A percentile compares a stretch with the other conserved stretches of the same genome.
phyloP scores from a whole-genome alignment of 2,888 invertebrate genomes.

The Endotricha flammealis region DNA sequence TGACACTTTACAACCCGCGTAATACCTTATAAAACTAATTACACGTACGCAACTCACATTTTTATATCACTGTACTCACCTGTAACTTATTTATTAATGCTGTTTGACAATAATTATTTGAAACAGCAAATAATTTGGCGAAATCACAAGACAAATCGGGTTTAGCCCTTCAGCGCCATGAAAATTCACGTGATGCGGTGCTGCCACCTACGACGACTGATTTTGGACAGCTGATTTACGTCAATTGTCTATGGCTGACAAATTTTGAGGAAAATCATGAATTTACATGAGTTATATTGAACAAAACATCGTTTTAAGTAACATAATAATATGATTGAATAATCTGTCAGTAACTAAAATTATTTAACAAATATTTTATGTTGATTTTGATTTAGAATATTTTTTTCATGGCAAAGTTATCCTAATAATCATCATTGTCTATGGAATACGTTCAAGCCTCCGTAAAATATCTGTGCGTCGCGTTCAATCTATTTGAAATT shows the following conservation, averaged over 20 bases:
- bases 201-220: constrained; percentile 75
- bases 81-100: constrained; percentile 65
- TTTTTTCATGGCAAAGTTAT: no score
- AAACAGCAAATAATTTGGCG: constrained; percentile 74
- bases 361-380: no score
- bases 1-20: constrained; percentile 69
- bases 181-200: constrained; percentile 82
- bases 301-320: no score
- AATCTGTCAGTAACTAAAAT: no score
- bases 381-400: no score
- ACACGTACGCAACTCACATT: constrained; percentile 23
- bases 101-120: constrained; percentile 65
- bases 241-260: constrained; percentile 69
- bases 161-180: constrained; percentile 78
- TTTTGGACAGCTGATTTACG: constrained; percentile 76
- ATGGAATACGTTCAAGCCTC: no score
- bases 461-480: no score
- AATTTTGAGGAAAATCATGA: background rate
- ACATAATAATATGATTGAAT: no score
- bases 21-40: constrained; percentile 35
- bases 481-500: no score
- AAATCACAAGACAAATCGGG: constrained; percentile 79
- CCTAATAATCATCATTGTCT: no score
- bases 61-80: constrained; percentile 54
- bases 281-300: background rate